These are phyloP conservation scores for Microctonus brassicae DNA, from an alignment of 2,888 invertebrate genomes.

Conservation along the genomic window DNA sequence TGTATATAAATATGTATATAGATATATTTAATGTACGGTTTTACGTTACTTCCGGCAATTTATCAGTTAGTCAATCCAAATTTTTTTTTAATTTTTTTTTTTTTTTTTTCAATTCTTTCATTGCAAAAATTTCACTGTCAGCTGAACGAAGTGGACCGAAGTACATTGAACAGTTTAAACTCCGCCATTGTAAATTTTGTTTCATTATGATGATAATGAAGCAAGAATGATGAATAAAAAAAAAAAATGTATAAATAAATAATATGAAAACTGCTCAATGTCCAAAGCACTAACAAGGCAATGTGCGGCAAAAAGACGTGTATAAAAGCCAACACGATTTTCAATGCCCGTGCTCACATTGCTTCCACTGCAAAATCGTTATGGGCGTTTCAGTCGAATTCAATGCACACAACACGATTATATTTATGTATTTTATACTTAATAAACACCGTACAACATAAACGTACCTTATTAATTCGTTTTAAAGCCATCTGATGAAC, in stretches of 20 bases:
- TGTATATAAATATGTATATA: slow-evolving; percentile 38
- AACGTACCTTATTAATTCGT: slow-evolving; percentile 95
- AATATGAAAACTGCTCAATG: slow-evolving; percentile 29
- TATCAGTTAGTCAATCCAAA: slow-evolving; percentile 51
- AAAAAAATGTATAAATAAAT: slow-evolving; percentile 18
- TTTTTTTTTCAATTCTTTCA: slow-evolving; percentile 14
- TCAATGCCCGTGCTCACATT: slow-evolving; percentile 69
- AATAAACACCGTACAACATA: slow-evolving; percentile 59
- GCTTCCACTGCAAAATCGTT: slow-evolving; percentile 73
- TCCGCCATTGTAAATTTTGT: not conserved
- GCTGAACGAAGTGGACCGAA: slow-evolving; percentile 43
- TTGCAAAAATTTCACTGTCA: slow-evolving; percentile 30
- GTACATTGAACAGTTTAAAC: slow-evolving; percentile 33
- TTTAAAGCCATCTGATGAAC: slow-evolving; percentile 87
- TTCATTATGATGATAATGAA: slow-evolving; percentile 18
- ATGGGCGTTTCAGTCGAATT: slow-evolving; percentile 71
- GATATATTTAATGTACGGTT: slow-evolving; percentile 52
- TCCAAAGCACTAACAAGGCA: not conserved
- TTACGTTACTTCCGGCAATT: slow-evolving; percentile 71
- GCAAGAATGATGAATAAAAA: slow-evolving; percentile 13
- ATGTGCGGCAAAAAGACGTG: slow-evolving; percentile 36
- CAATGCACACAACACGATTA: slow-evolving; percentile 50
- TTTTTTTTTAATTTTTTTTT: not conserved
- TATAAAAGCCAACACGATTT: slow-evolving; percentile 64
- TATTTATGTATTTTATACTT: slow-evolving; percentile 41